Conservation (phyloP, 2,888 invertebrate genomes). For the Drosophila tripunctata region DNA sequence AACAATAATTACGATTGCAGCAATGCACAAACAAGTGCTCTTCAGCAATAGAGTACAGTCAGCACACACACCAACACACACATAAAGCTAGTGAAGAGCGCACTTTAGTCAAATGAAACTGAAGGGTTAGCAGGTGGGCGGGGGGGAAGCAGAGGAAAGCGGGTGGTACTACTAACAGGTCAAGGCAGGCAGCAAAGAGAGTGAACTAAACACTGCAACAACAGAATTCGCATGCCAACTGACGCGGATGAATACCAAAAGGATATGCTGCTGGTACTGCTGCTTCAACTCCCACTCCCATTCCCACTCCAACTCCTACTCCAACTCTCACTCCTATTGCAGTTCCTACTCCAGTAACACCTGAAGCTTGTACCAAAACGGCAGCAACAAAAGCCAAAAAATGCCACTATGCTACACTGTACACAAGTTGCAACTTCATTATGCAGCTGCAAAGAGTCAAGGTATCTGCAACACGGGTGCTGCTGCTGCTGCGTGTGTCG, state of each 20-base stretch:
- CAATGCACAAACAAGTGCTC: slow-evolving; percentile 73
- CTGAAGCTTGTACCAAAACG: slow-evolving; percentile 28
- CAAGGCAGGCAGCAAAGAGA: slow-evolving; percentile 31
- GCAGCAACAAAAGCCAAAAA: slow-evolving; percentile 44
- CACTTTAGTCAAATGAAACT: slow-evolving; percentile 31
- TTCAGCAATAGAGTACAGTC: slow-evolving; percentile 40
- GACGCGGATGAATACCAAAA: slow-evolving; percentile 36
- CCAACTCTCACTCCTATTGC: neutral
- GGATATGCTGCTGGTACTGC: slow-evolving; percentile 5
- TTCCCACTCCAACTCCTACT: neutral
- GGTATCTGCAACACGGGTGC: no score
- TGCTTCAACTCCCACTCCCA: neutral
- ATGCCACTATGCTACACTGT: slow-evolving; percentile 23
- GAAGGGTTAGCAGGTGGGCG: neutral
- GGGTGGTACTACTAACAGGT: no score
- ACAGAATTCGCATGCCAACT: slow-evolving; percentile 52
- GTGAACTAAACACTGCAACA: slow-evolving; percentile 51
- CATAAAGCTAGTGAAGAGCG: slow-evolving; percentile 53
- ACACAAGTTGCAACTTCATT: slow-evolving; percentile 69
- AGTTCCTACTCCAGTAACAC: slow-evolving; percentile 14
- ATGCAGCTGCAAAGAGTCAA: slow-evolving; percentile 40
- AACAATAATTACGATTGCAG: slow-evolving; percentile 79
- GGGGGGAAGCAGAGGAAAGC: no score
- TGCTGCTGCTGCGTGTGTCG: slow-evolving; percentile 63
- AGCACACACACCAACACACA: slow-evolving; percentile 19